These are phyloP conservation scores for Drosophila bocqueti DNA, from an alignment of 1,140 invertebrate species.

Conservation along the genomic window DNA sequence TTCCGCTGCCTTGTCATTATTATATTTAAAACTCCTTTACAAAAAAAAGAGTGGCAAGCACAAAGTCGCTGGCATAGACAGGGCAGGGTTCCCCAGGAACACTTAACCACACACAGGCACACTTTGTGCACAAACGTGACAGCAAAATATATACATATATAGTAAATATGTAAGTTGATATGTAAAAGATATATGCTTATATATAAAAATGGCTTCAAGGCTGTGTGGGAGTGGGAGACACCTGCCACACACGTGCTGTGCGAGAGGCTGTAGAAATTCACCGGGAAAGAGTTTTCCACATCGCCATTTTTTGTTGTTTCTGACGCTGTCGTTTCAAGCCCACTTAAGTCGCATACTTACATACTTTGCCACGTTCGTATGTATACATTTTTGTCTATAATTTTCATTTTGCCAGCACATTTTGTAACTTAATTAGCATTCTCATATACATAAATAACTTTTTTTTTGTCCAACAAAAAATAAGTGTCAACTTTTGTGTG, in stretches of 20 bases:
- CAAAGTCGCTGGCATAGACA: slow-evolving; percentile 66
- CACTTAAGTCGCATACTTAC: slow-evolving; percentile 54
- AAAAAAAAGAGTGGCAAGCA: slow-evolving; percentile 21
- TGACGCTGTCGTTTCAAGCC: slow-evolving; percentile 47
- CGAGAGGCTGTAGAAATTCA: slow-evolving; percentile 25
- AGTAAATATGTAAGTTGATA: background rate
- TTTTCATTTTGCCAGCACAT: slow-evolving; percentile 70
- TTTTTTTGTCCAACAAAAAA: slow-evolving; percentile 24
- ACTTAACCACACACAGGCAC: slow-evolving; percentile 32
- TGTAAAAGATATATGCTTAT: slow-evolving; percentile 18
- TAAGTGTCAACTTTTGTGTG: slow-evolving; percentile 44
- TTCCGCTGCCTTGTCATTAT: slow-evolving; percentile 52
- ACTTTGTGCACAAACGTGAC: slow-evolving; percentile 58
- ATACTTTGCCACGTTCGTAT: background rate
- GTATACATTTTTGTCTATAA: slow-evolving; percentile 60
- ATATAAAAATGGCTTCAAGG: slow-evolving; percentile 38
- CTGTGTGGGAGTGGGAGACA: slow-evolving; percentile 31
- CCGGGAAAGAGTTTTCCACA: slow-evolving; percentile 19
- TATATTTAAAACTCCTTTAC: slow-evolving; percentile 48
- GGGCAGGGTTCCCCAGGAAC: slow-evolving; percentile 25
- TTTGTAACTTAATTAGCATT: slow-evolving; percentile 79
- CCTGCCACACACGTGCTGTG: slow-evolving; percentile 48
- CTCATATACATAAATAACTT: slow-evolving; percentile 55
- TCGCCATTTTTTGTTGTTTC: slow-evolving; percentile 14
- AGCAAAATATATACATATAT: slow-evolving; percentile 8